These are phyloP conservation scores for Rhynchomys soricoides DNA, from an alignment of 2,113 vertebrate genomes.

Conservation along the genomic window DNA sequence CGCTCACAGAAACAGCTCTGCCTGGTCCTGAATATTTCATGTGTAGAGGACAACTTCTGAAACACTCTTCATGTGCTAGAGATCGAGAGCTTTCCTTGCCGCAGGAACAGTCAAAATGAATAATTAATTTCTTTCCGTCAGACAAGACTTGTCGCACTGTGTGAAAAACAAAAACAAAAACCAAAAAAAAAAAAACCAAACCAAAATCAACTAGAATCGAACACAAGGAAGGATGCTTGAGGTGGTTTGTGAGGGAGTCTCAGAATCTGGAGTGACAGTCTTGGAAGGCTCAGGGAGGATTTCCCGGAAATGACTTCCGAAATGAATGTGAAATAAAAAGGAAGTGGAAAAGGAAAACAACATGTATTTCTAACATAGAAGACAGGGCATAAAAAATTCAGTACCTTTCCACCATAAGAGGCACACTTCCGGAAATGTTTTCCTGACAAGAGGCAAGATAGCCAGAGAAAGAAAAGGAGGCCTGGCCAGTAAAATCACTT, in stretches of 20 bases:
- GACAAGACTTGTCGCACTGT: not conserved
- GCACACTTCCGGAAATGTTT: not conserved
- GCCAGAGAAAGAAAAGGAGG: not conserved
- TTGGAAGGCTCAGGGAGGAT: not conserved
- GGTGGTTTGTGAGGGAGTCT: not conserved
- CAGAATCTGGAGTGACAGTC: not conserved
- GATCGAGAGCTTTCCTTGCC: not conserved
- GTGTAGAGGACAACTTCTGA: not conserved
- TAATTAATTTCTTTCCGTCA: not conserved
- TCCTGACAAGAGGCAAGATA: not conserved
- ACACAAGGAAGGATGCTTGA: not conserved
- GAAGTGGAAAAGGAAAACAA: not conserved
- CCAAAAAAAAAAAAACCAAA: not conserved
- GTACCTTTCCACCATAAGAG: not conserved
- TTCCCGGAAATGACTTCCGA: slow-evolving; percentile 6
- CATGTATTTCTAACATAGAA: not conserved
- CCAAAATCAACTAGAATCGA: not conserved
- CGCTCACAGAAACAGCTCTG: not conserved
- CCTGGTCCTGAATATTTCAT: not conserved
- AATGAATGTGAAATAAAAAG: slow-evolving; percentile 3
- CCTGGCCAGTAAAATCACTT: not conserved
- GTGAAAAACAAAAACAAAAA: not conserved
- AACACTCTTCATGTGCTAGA: not conserved
- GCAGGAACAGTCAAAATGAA: not conserved
- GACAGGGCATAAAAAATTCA: not conserved